These are phyloP conservation scores for Apamea monoglypha DNA, from an alignment of 2,888 invertebrate species.

Conservation along the genomic window DNA sequence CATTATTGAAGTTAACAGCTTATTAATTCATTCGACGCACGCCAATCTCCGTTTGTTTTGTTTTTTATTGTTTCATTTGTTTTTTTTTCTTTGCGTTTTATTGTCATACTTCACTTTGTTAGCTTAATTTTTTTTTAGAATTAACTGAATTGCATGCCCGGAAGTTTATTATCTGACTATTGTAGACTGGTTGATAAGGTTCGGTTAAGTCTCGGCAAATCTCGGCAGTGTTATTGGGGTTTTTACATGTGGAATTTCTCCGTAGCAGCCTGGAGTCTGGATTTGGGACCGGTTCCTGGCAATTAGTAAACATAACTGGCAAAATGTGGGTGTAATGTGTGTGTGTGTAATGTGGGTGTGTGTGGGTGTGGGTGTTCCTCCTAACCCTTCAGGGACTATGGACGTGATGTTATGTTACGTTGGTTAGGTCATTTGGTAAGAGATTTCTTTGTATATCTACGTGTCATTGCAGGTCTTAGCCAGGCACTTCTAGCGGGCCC, in stretches of 20 bases:
- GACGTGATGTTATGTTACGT: neutral
- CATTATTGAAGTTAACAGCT: constrained; percentile 70
- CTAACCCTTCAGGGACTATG: too few relatives aligned
- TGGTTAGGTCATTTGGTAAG: neutral
- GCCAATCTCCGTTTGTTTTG: constrained; percentile 57
- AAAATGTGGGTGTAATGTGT: too few relatives aligned
- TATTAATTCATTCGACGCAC: constrained; percentile 65
- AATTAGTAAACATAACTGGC: neutral
- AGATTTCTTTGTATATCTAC: neutral
- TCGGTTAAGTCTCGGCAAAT: neutral
- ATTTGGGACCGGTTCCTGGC: too few relatives aligned
- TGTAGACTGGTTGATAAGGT: neutral
- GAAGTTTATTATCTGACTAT: neutral
- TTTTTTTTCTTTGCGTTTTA: constrained; percentile 10
- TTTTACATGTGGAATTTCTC: too few relatives aligned
- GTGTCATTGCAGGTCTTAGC: neutral
- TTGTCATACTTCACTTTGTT: constrained; percentile 14
- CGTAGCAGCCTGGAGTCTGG: neutral
- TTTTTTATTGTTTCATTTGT: constrained; percentile 52
- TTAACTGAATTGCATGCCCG: neutral
- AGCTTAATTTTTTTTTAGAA: neutral
- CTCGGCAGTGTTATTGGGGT: neutral
- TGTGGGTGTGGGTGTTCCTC: too few relatives aligned
- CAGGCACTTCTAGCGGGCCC: neutral
- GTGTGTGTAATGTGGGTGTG: too few relatives aligned